A percentile compares a stretch with the other conserved stretches of the same genome.
These are phyloP conservation scores for Lacanobia wlatinum DNA, from an alignment of 2,888 invertebrate genomes.

Conservation along the genomic window DNA sequence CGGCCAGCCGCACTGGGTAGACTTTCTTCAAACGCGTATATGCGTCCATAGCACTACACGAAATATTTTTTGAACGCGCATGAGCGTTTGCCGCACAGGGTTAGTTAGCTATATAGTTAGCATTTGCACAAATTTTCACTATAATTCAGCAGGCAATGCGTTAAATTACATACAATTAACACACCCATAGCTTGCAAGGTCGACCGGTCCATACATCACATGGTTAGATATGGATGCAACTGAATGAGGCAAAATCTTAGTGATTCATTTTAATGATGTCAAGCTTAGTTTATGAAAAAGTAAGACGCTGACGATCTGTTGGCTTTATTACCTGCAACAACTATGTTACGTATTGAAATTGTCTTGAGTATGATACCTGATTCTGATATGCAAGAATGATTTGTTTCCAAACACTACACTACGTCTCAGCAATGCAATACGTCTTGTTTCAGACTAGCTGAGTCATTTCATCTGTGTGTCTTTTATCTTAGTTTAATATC, in stretches of 20 bases:
- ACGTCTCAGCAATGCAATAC: background rate
- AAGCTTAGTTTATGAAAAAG: constrained; percentile 1
- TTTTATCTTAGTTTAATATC: constrained; percentile 47
- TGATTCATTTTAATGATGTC: constrained; percentile 25
- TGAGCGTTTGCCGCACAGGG: no score
- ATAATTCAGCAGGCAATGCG: no score
- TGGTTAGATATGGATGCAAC: constrained; percentile 55
- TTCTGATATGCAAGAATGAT: background rate
- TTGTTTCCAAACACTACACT: background rate
- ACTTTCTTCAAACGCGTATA: no score
- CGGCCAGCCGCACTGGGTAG: no score
- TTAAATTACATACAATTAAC: constrained; percentile 69
- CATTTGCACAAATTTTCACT: no score
- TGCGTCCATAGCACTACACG: no score
- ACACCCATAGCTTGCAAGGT: constrained; percentile 71
- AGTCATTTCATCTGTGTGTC: constrained; percentile 46
- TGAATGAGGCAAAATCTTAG: constrained; percentile 50
- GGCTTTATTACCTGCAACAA: background rate
- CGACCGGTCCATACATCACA: constrained; percentile 67
- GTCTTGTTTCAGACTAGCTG: constrained; percentile 16
- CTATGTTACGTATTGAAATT: background rate
- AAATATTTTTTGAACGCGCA: no score
- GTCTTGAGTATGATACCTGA: background rate
- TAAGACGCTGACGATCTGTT: constrained; percentile 1
- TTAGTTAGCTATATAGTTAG: no score